Evolutionary conservation across 37 sponge, comb jelly and placozoan species (phyloP), one percentile per base, ranked within the genome.

Genomic region (Ianthella basta): DNA sequence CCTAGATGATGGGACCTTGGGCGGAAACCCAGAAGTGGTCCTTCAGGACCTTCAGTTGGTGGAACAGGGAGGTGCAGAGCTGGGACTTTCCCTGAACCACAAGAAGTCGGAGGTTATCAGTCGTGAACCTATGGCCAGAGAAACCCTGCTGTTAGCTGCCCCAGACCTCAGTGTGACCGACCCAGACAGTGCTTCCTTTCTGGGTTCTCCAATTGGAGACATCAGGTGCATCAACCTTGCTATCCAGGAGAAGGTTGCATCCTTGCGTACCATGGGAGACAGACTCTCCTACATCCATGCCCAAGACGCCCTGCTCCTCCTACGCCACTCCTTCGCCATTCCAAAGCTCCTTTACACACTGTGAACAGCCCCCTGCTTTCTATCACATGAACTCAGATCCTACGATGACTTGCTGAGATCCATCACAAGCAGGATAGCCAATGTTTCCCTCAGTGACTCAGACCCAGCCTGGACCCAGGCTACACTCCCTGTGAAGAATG

Each of bases 381-480:
- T 66, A 44, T 44, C 80, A 16, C 21, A 50, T 35, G 55, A 18
- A 37, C 50, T 44, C 50, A 54, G 24, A 21, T 33, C 19, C 0
- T 85, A 64, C 79, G 67, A 86, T 79, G 44, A 79, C 29, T 10
- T 25, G 32, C 40, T 67, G 29, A 59, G 40, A 53, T 61, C 83
- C 32, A 74, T 83, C 44, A 24, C 83, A 5, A 27, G 79, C 39
- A 60, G 15, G 25, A 75, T 83, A 33, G 10, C 41, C 38, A 82
- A 88, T 59, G 36, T 82, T 25, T 0, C 55, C 20, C 56, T 82
- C 36, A 53, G 32, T 8, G 74, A 74, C 24, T 24, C 18, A 75
- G 80, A 82, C 61, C 68, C 83, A 35, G 83, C 78, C 32, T 88
- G 83, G 88, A n/a, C 32, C 15, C 83, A 88, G 54, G 74, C 88